Conservation (phyloP, 2,888 invertebrate genomes). For the Lasioglossum oenotherae region DNA sequence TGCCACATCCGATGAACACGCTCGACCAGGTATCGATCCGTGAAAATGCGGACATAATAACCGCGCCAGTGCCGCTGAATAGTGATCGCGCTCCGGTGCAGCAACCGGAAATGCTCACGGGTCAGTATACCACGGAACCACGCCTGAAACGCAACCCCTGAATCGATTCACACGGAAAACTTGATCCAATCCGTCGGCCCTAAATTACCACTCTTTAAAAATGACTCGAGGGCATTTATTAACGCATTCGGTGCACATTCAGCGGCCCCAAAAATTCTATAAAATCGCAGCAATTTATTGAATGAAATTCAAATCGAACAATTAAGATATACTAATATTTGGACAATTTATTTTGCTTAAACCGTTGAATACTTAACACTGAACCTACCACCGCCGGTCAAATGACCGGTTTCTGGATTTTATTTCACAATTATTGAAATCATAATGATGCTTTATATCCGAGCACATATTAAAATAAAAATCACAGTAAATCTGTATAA, state of each 20-base stretch:
- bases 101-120: conserved; percentile 70
- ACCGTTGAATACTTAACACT: too few species aligned
- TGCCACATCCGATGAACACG: conserved; percentile 69
- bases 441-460: too few species aligned
- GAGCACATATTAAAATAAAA: too few species aligned
- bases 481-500: too few species aligned
- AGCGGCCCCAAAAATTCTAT: neutral
- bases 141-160: conserved; percentile 60
- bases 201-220: neutral
- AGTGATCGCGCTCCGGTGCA: conserved; percentile 68
- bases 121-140: conserved; percentile 76
- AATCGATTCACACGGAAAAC: neutral
- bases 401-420: too few species aligned
- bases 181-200: neutral
- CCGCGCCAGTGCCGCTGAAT: conserved; percentile 78
- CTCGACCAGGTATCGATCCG: conserved; percentile 56
- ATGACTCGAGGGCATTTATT: neutral
- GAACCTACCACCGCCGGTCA: too few species aligned
- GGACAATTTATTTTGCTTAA: too few species aligned
- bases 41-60: conserved; percentile 56
- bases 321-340: too few species aligned
- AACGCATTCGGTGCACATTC: neutral
- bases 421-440: too few species aligned
- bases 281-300: neutral
- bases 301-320: too few species aligned